Conservation (phyloP, 2,113 vertebrate species). For the Azemiops feae region DNA sequence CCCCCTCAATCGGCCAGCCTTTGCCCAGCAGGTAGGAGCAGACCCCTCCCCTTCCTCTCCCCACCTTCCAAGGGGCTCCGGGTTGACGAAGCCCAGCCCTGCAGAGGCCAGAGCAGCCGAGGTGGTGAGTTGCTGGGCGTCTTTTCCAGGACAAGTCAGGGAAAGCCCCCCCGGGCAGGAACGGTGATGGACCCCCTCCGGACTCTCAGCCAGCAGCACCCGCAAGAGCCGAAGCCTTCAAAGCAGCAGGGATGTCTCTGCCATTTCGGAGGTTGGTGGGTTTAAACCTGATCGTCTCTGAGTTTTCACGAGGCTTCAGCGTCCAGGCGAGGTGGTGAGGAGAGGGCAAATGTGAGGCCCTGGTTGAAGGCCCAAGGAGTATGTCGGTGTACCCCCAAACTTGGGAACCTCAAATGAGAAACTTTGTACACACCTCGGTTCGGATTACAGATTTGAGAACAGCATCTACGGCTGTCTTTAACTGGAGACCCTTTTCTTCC, state of each 20-base stretch:
- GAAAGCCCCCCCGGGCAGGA: not conserved
- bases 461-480: not conserved
- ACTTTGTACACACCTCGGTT: not conserved
- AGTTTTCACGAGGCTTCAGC: too few relatives aligned
- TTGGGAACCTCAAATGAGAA: not conserved
- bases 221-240: conserved; percentile 33
- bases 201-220: not conserved
- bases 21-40: conserved; percentile 51
- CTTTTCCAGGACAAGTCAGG: conserved; percentile 50
- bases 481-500: not conserved
- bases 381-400: not conserved
- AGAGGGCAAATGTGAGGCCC: too few relatives aligned
- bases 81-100: fast-evolving
- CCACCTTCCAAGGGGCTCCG: fast-evolving
- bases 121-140: not conserved
- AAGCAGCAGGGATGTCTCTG: conserved; percentile 9
- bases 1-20: conserved; percentile 61
- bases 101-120: not conserved
- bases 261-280: fast-evolving
- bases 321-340: not conserved
- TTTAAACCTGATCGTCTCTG: not conserved
- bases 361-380: not conserved
- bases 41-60: fast-evolving
- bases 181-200: not conserved
- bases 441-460: not conserved